A percentile compares a stretch with the other conserved stretches of the same genome.
Evolutionary conservation across 2,797 vertebrate species (phyloP).

Genomic region (Yasuhikotakia modesta): DNA sequence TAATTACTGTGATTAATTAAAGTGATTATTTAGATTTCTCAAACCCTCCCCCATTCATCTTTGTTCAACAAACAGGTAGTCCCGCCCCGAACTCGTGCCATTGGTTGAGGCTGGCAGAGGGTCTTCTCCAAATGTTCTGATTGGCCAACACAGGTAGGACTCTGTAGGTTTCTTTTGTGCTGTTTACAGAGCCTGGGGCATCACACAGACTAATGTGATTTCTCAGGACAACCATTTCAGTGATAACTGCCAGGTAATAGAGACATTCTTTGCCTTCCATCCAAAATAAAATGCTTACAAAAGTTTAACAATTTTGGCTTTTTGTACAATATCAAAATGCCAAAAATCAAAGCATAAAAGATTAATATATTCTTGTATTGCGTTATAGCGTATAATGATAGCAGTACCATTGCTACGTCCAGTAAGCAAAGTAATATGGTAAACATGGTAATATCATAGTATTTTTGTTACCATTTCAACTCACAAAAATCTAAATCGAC

Average conservation of each 20-base stretch:
- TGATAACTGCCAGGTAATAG: background rate
- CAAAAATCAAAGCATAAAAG: background rate
- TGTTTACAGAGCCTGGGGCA: background rate
- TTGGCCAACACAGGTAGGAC: background rate
- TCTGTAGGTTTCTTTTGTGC: background rate
- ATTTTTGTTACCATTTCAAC: background rate
- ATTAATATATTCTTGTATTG: too few relatives aligned
- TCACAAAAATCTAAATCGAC: background rate
- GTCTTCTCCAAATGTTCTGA: background rate
- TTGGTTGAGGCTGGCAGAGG: background rate
- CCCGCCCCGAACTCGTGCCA: background rate
- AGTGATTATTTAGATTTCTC: too few relatives aligned
- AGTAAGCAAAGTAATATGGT: background rate
- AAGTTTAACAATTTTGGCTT: background rate
- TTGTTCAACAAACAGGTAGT: constrained; percentile 4
- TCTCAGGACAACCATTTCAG: background rate
- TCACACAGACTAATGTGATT: too few relatives aligned
- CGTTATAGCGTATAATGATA: too few relatives aligned
- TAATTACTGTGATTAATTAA: background rate
- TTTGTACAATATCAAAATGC: background rate
- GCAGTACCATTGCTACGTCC: background rate
- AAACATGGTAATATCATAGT: background rate
- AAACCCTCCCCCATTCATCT: too few relatives aligned
- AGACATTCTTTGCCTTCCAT: background rate
- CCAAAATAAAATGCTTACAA: background rate